A percentile compares a stretch with the other conserved stretches of the same genome.
Evolutionary conservation across 2,113 vertebrate genomes (phyloP).

Genomic region (Calidris pygmaea): DNA sequence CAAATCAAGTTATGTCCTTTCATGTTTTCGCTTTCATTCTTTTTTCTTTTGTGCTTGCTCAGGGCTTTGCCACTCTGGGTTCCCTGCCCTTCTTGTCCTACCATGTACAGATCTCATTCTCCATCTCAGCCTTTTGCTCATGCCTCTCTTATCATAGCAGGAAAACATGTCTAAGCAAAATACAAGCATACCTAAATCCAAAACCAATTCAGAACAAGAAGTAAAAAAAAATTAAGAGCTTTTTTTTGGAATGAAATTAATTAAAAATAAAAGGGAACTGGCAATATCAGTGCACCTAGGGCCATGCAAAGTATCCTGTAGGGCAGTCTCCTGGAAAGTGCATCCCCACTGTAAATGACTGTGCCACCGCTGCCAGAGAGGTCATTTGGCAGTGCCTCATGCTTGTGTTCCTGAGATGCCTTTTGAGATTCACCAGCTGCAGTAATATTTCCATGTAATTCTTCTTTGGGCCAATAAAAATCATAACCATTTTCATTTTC

Average conservation of each 20-base stretch:
- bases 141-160: not conserved
- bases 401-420: not conserved
- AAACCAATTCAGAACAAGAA: not conserved
- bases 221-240: not conserved
- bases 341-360: not conserved
- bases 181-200: not conserved
- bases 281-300: not conserved
- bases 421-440: conserved; percentile 45
- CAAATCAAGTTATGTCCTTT: not conserved
- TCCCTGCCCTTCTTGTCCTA: not conserved
- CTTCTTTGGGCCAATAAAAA: conserved; percentile 26
- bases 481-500: conserved; percentile 47
- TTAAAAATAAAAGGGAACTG: not conserved
- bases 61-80: not conserved
- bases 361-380: not conserved
- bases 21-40: not conserved
- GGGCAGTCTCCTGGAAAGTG: not conserved
- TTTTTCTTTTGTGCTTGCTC: not conserved
- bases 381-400: not conserved
- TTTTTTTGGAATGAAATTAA: not conserved
- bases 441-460: not conserved
- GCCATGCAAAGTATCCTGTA: not conserved
- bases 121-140: not conserved
- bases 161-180: not conserved
- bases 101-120: not conserved